phyloP scores from a whole-genome alignment of 2,797 vertebrate species.

The Rhinatrema bivittatum region DNA sequence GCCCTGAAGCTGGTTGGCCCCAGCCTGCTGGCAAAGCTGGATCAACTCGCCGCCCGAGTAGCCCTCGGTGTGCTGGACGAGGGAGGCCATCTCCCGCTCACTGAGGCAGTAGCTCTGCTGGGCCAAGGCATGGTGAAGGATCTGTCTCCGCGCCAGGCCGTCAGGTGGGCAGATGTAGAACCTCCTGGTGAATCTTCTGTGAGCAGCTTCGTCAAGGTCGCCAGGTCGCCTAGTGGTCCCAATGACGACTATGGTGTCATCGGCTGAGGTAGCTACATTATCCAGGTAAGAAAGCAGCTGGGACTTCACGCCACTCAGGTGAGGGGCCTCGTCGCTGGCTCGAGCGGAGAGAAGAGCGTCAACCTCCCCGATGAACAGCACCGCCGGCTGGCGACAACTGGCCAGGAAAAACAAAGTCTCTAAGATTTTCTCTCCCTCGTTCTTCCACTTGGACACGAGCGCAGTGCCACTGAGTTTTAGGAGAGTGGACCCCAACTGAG shows the following conservation, averaged over 20 bases:
- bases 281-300: slow-evolving; percentile 80
- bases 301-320: slow-evolving; percentile 50
- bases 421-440: slow-evolving; percentile 81
- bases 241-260: slow-evolving; percentile 68
- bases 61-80: slow-evolving; percentile 84
- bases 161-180: slow-evolving; percentile 83
- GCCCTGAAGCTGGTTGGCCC: slow-evolving; percentile 55
- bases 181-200: slow-evolving; percentile 78
- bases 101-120: slow-evolving; percentile 76
- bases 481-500: slow-evolving; percentile 82
- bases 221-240: slow-evolving; percentile 81
- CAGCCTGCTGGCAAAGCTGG: slow-evolving; percentile 83
- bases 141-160: slow-evolving; percentile 66
- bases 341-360: slow-evolving; percentile 56
- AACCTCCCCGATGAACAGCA: slow-evolving; percentile 81
- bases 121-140: slow-evolving; percentile 76
- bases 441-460: slow-evolving; percentile 76
- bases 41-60: slow-evolving; percentile 79
- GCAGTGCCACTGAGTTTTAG: slow-evolving; percentile 68
- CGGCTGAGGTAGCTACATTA: slow-evolving; percentile 54
- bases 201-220: slow-evolving; percentile 77
- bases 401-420: slow-evolving; percentile 77
- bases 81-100: slow-evolving; percentile 75
- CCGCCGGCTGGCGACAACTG: slow-evolving; percentile 68
- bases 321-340: slow-evolving; percentile 28